A percentile compares a stretch with the other conserved stretches of the same genome.
phyloP scores from a whole-genome alignment of 2,797 vertebrate species.

The Syngnathus acus region DNA sequence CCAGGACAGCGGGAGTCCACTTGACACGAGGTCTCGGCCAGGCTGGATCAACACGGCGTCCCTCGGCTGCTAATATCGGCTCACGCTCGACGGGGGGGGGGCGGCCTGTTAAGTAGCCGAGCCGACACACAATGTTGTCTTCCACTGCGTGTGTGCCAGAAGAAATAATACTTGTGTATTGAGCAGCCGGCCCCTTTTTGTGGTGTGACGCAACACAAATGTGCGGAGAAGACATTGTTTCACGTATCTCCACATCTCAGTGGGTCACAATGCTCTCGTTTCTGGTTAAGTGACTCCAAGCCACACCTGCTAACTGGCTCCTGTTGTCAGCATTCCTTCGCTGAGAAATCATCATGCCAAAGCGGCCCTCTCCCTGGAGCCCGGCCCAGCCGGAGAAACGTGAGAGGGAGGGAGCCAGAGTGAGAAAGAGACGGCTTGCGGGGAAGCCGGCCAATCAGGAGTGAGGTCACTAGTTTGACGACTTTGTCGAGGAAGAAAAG shows the following conservation, averaged over 20 bases:
- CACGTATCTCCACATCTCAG: conserved; percentile 23
- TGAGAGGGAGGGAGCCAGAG: conserved; percentile 30
- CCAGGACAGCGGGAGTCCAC: conserved; percentile 58
- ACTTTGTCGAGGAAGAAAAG: conserved; percentile 61
- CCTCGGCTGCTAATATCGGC: conserved; percentile 51
- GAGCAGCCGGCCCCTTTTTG: neutral
- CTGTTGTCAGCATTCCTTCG: conserved; percentile 75
- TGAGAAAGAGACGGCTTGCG: conserved; percentile 21
- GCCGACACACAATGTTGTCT: conserved; percentile 37
- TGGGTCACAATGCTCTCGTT: conserved; percentile 66
- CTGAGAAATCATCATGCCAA: conserved; percentile 73
- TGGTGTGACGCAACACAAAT: neutral
- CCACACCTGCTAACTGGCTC: conserved; percentile 78
- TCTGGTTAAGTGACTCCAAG: conserved; percentile 73
- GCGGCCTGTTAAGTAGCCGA: conserved; percentile 46
- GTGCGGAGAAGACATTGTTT: conserved; percentile 13
- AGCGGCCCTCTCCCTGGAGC: conserved; percentile 72
- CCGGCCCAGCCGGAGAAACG: conserved; percentile 52
- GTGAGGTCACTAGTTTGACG: conserved; percentile 63
- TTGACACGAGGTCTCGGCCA: conserved; percentile 54
- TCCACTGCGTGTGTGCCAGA: conserved; percentile 18
- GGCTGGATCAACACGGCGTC: conserved; percentile 61
- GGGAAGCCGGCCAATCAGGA: conserved; percentile 43
- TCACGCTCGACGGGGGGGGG: conserved; percentile 28
- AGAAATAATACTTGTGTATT: neutral